Base-by-base conservation (phyloP, 2,113 vertebrate genomes). In the Alligator mississippiensis region DNA sequence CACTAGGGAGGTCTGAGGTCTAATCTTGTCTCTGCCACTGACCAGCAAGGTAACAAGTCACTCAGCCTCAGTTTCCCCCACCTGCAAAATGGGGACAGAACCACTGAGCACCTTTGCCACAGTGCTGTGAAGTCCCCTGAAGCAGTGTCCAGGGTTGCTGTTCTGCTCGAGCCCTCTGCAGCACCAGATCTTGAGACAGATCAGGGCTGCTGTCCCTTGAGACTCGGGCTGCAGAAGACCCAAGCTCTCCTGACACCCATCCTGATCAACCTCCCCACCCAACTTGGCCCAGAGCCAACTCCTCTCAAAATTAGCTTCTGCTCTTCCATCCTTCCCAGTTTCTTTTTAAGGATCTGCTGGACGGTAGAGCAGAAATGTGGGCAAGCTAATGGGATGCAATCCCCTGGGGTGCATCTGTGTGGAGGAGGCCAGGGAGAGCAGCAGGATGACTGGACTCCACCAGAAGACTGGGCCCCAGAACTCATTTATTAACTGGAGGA, bases 371-470 rank as follows among this genome's bases (percentile, higher is more conserved):
- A 63, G 80, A 76, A 66, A 80, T 55, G 27, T 60, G 54, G 77
- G 70, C 60, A 81, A 81, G 76, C 81, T 85, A 90, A 90, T 85
- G 66, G 68, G 70, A 54, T 70, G 27, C 60, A 64, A 84, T 61
- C 68, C 89, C 89, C 80, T 85, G 80, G 85, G 83, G 76, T 85
- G 81, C 89, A 90, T 90, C 89, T 85, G 89, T 84, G 85, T 85
- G 8, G 61, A 76, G 66, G 82, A 77, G 82, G 77, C 38, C 38
- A 34, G 82, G 59, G 61, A 77, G 63, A 30, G 59, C 58, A 58
- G 80, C 80, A 85, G 76, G 80, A 78, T 81, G 85, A 85, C 85
- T 27, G 68, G 59, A 61, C 83, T 83, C 89, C 34, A 61, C 89
- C 80, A 77, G 89, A 83, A 90, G 64, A 68, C 77, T 27, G 58